Evolutionary conservation across 2,888 invertebrate species (phyloP), one percentile per base, ranked within the genome.

Genomic region (Steinernema scapterisci): DNA sequence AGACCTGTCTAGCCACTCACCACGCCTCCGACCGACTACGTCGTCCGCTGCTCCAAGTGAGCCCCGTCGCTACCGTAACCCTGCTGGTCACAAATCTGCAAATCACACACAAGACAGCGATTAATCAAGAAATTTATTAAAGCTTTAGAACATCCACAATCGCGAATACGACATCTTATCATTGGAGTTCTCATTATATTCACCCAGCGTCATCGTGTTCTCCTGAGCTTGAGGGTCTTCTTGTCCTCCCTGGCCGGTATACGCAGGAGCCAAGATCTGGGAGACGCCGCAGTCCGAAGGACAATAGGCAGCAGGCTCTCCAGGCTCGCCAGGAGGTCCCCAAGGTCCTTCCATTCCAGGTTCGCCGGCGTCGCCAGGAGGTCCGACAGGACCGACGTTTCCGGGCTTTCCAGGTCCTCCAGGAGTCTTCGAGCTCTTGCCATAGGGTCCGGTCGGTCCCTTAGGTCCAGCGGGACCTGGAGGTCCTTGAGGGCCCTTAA

Each of bases 271-370:
- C 73, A 85, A 77, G 48, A 85, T 85, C 43, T 85, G 83, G 27
- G 81, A 81, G 11, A 85, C 84, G 44, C 85, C 85, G 54, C 85
- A 85, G 72, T 85, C 85, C 27, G 83, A 81, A 25, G 85, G 84
- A 52, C 85, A 85, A 73, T 85, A 85, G 0, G 82, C 77, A 7
- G 83, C 80, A 21, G 85, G 85, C 79, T 80, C 80, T 73, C 84
- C 63, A n/a, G 86, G 84, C 52, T 86, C 85, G 77, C 86, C 86
- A 46, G 84, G 84, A 44, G 84, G 82, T 63, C 86, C 86, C 71
- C 78, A 77, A 11, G 79, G 82, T 73, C 86, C 86, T 70, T 82
- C 81, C 78, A 81, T 78, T 13, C 86, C 86, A 31, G 78, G 78
- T 44, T 75, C 75, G 45, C 85, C 86, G 52, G 73, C 54, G 46